Conservation (phyloP, 35 echinoderm and acorn worm species). For the Anneissia japonica region DNA sequence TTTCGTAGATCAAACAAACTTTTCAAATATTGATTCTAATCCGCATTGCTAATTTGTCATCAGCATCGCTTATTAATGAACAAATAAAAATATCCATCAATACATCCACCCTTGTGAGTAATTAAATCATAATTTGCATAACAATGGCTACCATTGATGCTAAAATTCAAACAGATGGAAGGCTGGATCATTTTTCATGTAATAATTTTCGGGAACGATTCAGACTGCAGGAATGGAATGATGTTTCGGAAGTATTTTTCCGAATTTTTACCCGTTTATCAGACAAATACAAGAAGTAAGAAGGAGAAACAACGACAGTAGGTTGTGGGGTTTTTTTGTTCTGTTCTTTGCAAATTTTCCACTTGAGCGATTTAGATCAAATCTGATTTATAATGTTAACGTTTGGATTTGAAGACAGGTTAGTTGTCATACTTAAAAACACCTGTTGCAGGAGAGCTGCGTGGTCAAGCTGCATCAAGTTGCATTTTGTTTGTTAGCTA, state of each 20-base stretch:
- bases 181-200: not conserved
- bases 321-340: not conserved
- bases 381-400: too few relatives aligned
- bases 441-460: too few relatives aligned
- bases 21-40: not conserved
- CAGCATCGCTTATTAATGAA: not conserved
- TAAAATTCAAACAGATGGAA: not conserved
- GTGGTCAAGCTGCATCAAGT: too few relatives aligned
- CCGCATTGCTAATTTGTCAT: not conserved
- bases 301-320: not conserved
- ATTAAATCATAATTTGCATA: not conserved
- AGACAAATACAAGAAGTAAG: not conserved
- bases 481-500: too few relatives aligned
- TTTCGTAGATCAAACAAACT: too few relatives aligned
- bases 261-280: not conserved
- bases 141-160: not conserved
- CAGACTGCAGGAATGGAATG: not conserved
- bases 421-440: too few relatives aligned
- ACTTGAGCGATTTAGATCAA: too few relatives aligned
- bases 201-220: not conserved
- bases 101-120: not conserved
- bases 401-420: too few relatives aligned
- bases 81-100: not conserved
- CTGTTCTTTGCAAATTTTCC: not conserved
- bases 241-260: constrained; percentile 1